A percentile compares a stretch with the other conserved stretches of the same genome.
Conservation (phyloP, 2,797 vertebrate species). For the Corythornis leucogaster region DNA sequence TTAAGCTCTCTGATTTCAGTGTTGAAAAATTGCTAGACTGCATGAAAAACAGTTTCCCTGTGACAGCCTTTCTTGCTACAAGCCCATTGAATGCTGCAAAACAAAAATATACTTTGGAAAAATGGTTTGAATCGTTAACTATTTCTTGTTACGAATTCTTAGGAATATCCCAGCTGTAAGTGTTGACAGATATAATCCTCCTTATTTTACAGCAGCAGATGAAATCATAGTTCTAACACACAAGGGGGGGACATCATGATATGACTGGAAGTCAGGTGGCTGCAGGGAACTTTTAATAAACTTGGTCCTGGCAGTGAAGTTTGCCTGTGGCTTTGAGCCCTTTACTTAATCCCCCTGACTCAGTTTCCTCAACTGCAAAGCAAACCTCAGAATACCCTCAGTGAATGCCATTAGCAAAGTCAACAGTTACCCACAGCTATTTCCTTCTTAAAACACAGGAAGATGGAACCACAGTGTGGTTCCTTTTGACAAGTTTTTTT, state of each 20-base stretch:
- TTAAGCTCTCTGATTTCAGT: not conserved
- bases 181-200: slow-evolving; percentile 11
- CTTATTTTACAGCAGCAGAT: not conserved
- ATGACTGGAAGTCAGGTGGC: not conserved
- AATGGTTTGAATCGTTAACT: not conserved
- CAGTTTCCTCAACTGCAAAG: not conserved
- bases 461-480: not conserved
- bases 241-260: not conserved
- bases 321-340: not conserved
- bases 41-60: not conserved
- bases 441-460: not conserved
- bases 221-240: not conserved
- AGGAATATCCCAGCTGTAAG: not conserved
- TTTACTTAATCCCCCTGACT: not conserved
- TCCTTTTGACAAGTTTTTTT: not conserved
- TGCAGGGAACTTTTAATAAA: not conserved
- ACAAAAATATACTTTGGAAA: not conserved
- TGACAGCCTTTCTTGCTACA: not conserved
- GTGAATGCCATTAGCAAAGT: not conserved
- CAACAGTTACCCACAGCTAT: not conserved
- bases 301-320: not conserved
- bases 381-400: not conserved
- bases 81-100: not conserved
- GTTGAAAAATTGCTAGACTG: not conserved
- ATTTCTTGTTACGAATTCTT: slow-evolving; percentile 13